Evolutionary conservation across 1,140 invertebrate genomes (phyloP), one percentile per base, ranked within the genome.

Genomic region (Drosophila bifasciata): DNA sequence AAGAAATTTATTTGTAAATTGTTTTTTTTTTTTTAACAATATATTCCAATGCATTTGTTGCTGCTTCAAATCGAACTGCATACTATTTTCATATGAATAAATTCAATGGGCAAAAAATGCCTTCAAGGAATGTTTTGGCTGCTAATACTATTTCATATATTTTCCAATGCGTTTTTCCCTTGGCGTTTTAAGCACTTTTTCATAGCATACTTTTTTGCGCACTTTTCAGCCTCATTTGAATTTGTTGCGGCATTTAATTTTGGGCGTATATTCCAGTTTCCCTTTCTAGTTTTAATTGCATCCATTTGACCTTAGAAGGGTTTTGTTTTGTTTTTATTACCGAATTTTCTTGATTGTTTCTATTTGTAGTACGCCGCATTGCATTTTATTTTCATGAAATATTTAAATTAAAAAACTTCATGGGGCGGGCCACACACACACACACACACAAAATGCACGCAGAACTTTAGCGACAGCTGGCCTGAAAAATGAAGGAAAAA

Each of bases 371-470:
- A 32, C 13, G 36, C 23, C 28, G 41, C 64, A 56, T 46, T 64
- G 66, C 52, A 80, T 76, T 80, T 75, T 43, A 75, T 75, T 75
- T 75, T 59, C 28, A 58, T 67, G 53, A 63, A 75, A 75, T 74
- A 75, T 75, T 75, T 75, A 75, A 75, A 75, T 75, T 75, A 75
- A 75, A 75, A 75, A 75, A 75, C 72, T 75, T 80, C 66, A 80
- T 72, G 77, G 44, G 60, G 66, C 66, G n/a, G n/a, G n/a, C n/a
- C n/a, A n/a, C n/a, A n/a, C n/a, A n/a, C n/a, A n/a, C n/a, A n/a
- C n/a, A n/a, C n/a, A n/a, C 77, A 80, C 67, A 73, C 69, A 66
- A 73, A 79, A 78, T 78, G 68, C 61, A 72, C 45, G 52, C 58
- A 64, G 51, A 76, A 80, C 71, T 80, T 76, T 70, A 61, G 77